A percentile compares a stretch with the other conserved stretches of the same genome.
Evolutionary conservation across 2,113 vertebrate species (phyloP).

Genomic region (Bos indicus): DNA sequence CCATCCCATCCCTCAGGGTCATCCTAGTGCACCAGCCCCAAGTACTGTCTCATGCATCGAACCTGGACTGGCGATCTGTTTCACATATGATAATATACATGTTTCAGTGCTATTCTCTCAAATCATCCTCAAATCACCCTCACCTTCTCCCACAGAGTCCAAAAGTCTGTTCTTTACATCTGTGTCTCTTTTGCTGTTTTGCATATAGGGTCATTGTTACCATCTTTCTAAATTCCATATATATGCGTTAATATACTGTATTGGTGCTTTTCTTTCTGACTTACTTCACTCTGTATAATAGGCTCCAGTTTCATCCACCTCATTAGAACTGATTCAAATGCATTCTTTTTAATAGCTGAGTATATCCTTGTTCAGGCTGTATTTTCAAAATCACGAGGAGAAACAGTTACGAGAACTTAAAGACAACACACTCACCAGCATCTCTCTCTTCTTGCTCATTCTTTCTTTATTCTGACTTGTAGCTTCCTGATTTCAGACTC

Average conservation of each 20-base stretch:
- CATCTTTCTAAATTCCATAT: not conserved
- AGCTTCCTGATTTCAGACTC: not conserved
- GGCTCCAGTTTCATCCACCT: not conserved
- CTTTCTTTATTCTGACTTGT: not conserved
- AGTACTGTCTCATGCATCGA: not conserved
- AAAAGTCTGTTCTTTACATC: not conserved
- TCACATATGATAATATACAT: not conserved
- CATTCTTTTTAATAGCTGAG: not conserved
- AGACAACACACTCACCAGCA: not conserved
- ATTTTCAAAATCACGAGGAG: not conserved
- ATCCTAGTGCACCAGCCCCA: not conserved
- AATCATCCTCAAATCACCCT: not conserved
- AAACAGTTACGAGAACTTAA: not conserved
- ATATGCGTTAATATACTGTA: not conserved
- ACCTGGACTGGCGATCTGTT: not conserved
- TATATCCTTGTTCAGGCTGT: not conserved
- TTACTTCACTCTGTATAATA: not conserved
- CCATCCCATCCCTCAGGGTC: not conserved
- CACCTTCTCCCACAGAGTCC: not conserved
- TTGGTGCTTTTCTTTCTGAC: not conserved
- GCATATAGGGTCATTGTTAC: not conserved
- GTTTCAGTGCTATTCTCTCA: not conserved
- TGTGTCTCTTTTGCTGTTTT: not conserved
- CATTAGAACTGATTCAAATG: not conserved
- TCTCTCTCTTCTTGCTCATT: not conserved